Evolutionary conservation across 2,888 invertebrate genomes (phyloP).

Genomic region (Yponomeuta malinellus): DNA sequence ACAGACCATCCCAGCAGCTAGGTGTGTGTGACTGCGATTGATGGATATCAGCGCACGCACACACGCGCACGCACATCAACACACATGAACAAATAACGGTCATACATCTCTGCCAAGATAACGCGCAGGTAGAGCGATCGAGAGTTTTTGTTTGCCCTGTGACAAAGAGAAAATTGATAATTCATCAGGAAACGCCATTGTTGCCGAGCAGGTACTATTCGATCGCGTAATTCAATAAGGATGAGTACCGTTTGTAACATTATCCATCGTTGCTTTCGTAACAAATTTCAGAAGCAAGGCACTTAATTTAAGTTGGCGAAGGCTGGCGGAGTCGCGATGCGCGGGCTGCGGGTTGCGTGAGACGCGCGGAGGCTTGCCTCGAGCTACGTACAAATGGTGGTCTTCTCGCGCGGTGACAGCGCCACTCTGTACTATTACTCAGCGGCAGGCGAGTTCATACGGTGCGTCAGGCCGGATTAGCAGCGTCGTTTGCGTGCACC

Average conservation of each 20-base stretch:
- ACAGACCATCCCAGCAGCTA: constrained; percentile 40
- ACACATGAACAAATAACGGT: constrained; percentile 61
- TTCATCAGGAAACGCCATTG: constrained; percentile 58
- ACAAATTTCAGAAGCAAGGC: not conserved
- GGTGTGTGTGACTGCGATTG: constrained; percentile 46
- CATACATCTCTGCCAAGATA: constrained; percentile 71
- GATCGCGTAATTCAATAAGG: constrained; percentile 52
- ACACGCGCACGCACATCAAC: constrained; percentile 22
- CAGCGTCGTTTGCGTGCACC: constrained; percentile 55
- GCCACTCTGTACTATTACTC: constrained; percentile 36
- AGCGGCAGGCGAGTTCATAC: constrained; percentile 32
- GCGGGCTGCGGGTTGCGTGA: not conserved
- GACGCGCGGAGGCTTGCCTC: constrained; percentile 1
- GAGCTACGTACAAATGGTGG: constrained; percentile 18
- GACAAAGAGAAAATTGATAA: constrained; percentile 69
- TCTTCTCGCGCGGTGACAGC: constrained; percentile 35
- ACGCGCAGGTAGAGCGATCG: constrained; percentile 59
- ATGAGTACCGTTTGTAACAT: constrained; percentile 37
- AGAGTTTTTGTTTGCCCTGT: constrained; percentile 63
- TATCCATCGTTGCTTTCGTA: constrained; percentile 31
- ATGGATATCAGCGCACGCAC: constrained; percentile 44
- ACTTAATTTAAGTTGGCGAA: not conserved
- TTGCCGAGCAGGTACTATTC: constrained; percentile 44
- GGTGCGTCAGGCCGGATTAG: constrained; percentile 54
- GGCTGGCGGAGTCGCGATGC: not conserved